Percentiles rank a stretch among this genome's conserved stretches.
phyloP scores from a whole-genome alignment of 2,113 vertebrate genomes.

The Zingel zingel region DNA sequence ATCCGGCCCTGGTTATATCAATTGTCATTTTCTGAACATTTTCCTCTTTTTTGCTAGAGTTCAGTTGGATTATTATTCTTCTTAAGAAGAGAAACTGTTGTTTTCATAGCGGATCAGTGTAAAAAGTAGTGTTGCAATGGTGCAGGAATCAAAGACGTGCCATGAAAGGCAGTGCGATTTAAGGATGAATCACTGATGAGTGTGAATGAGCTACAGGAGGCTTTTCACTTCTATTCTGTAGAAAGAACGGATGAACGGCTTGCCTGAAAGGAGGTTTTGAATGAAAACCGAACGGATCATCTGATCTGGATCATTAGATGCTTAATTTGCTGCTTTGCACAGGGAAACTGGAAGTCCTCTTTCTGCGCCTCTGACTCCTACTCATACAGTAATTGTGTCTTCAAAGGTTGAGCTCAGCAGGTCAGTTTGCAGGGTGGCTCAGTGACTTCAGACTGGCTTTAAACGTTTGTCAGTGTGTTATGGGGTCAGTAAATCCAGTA shows the following conservation, averaged over 20 bases:
- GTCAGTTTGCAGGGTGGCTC: constrained; percentile 7
- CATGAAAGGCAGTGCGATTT: constrained; percentile 22
- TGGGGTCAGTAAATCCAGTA: constrained; percentile 10
- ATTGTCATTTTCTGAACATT: not conserved
- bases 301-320: constrained; percentile 63
- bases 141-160: constrained; percentile 28
- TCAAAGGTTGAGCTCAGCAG: constrained; percentile 3
- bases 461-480: constrained; percentile 4
- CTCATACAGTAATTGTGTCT: not conserved
- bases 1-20: constrained; percentile 13
- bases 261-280: constrained; percentile 33
- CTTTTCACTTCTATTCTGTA: constrained; percentile 10
- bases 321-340: constrained; percentile 49
- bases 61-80: not conserved
- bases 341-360: not conserved
- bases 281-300: constrained; percentile 28
- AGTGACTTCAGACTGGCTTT: not conserved
- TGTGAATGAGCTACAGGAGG: constrained; percentile 34
- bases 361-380: constrained; percentile 1
- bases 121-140: not conserved
- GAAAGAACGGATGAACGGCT: constrained; percentile 17
- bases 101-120: not conserved
- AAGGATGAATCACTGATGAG: constrained; percentile 21
- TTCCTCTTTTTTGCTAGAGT: not conserved
- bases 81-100: not conserved